Percentiles rank a stretch among this genome's conserved stretches.
phyloP scores from a whole-genome alignment of 2,797 vertebrate species.

The Poeciliopsis infans region DNA sequence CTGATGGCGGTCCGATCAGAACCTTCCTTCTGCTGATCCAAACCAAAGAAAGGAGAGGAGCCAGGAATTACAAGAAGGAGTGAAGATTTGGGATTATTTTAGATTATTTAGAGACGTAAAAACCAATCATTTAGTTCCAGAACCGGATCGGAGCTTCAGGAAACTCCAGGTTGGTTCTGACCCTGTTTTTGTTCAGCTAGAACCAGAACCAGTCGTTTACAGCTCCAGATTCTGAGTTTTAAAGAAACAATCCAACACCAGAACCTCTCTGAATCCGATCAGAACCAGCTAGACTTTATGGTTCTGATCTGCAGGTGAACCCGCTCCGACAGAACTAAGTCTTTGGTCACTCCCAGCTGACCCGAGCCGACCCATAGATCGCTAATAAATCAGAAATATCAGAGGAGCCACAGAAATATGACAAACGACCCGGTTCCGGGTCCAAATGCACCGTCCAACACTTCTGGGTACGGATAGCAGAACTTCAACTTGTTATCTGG shows the following conservation, averaged over 20 bases:
- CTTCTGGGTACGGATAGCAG: not conserved
- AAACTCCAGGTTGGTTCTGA: not conserved
- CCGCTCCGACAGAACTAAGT: conserved; percentile 50
- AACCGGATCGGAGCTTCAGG: not conserved
- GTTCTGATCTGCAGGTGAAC: conserved; percentile 60
- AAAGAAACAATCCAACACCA: not conserved
- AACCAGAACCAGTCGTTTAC: not conserved
- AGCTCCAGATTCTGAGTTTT: not conserved
- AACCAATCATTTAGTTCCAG: not conserved
- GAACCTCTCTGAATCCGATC: not conserved
- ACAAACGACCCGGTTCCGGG: not conserved
- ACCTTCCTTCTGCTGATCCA: too few relatives aligned
- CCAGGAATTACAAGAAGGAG: not conserved
- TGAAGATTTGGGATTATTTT: too few relatives aligned
- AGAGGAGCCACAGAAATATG: conserved; percentile 41
- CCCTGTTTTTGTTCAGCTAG: not conserved
- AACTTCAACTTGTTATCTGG: conserved; percentile 30
- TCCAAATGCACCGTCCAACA: not conserved
- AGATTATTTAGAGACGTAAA: too few relatives aligned
- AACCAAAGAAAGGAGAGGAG: too few relatives aligned
- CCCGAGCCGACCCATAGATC: conserved; percentile 63
- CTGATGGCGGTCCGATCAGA: too few relatives aligned
- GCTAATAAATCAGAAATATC: conserved; percentile 69
- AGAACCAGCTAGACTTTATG: not conserved
- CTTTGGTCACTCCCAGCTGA: conserved; percentile 63